Evolutionary conservation across 2,797 vertebrate genomes (phyloP).

Genomic region (Capromys pilorides): DNA sequence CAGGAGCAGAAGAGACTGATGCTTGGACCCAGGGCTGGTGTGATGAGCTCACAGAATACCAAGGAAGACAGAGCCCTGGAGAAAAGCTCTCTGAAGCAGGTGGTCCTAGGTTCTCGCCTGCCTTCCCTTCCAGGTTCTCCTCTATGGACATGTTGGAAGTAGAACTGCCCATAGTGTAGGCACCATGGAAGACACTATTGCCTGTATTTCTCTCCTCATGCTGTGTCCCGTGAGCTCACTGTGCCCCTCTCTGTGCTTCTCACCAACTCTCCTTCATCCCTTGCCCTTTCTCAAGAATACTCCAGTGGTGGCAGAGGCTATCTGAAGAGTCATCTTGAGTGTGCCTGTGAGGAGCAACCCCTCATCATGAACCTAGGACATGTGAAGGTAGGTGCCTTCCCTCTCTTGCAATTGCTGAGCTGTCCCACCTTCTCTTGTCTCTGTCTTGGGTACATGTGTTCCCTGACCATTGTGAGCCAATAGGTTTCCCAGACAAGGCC

Average conservation of each 20-base stretch:
- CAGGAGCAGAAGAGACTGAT: neutral
- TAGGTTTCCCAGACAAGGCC: neutral
- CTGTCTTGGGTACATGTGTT: rapidly evolving
- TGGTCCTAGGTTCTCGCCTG: neutral
- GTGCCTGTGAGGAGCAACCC: neutral
- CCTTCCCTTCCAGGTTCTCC: rapidly evolving
- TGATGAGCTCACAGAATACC: neutral
- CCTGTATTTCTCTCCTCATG: neutral
- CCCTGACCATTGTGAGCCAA: neutral
- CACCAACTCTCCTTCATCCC: neutral
- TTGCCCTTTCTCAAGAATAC: neutral
- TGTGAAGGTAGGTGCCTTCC: neutral
- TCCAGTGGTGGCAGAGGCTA: neutral
- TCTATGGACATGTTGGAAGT: neutral
- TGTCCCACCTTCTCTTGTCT: neutral
- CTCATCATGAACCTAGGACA: neutral
- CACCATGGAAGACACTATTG: neutral
- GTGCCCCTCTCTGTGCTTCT: too few relatives aligned
- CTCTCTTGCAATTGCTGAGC: neutral
- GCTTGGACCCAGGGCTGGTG: too few relatives aligned
- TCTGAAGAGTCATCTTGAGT: neutral
- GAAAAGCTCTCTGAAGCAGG: neutral
- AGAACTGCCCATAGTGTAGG: neutral
- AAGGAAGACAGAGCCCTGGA: neutral
- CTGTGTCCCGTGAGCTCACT: neutral